These are phyloP conservation scores for Acridotheres tristis DNA, from an alignment of 2,797 vertebrate genomes.

Conservation along the genomic window DNA sequence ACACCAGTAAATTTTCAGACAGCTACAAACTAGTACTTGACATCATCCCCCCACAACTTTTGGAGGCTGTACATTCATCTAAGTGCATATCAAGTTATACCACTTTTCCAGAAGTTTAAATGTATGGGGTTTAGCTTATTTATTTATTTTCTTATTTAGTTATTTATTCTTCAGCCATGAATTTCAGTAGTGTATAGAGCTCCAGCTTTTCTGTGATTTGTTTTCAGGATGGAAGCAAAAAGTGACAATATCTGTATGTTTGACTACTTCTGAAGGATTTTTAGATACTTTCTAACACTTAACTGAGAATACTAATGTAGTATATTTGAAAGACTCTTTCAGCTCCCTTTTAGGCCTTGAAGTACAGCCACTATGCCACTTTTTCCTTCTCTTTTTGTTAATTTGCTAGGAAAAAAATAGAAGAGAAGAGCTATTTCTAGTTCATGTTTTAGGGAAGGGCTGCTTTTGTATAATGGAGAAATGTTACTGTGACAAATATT, in stretches of 20 bases:
- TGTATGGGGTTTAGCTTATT: rapidly evolving
- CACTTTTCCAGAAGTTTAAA: neutral
- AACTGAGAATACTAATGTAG: neutral
- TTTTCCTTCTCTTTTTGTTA: neutral
- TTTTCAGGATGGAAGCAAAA: neutral
- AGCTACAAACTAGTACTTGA: neutral
- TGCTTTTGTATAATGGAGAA: neutral
- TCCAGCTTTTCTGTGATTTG: neutral
- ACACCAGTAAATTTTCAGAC: neutral
- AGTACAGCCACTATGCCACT: neutral
- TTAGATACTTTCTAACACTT: neutral
- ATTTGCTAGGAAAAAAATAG: neutral
- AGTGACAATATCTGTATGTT: neutral
- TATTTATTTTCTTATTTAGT: neutral
- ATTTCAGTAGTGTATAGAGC: neutral
- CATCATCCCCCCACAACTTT: neutral
- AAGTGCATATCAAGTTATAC: rapidly evolving
- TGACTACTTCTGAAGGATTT: neutral
- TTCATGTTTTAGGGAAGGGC: neutral
- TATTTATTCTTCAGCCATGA: neutral
- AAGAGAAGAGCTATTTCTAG: neutral
- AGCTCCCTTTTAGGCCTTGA: neutral
- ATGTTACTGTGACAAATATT: neutral
- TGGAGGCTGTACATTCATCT: neutral
- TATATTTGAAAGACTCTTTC: neutral